These are phyloP conservation scores for Littorina saxatilis DNA, from an alignment of 1,140 invertebrate genomes.

Conservation along the genomic window DNA sequence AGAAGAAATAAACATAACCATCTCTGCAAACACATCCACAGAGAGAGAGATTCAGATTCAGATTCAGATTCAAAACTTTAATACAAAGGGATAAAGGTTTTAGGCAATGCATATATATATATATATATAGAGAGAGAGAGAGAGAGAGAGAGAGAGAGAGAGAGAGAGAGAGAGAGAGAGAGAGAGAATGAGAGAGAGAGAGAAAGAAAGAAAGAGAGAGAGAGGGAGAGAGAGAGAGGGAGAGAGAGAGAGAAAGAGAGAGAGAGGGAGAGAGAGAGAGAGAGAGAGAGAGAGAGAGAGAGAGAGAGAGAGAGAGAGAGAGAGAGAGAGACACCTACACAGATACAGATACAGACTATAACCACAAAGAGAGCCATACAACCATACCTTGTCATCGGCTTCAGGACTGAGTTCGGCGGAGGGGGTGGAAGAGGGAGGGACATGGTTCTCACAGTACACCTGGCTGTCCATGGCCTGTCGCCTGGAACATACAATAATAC, in stretches of 20 bases:
- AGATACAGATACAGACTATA: no score
- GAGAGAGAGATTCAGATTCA: no score
- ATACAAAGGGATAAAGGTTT: no score
- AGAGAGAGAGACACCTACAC: background rate
- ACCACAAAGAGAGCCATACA: no score
- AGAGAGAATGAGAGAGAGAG: background rate
- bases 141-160: constrained; percentile 8
- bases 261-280: background rate
- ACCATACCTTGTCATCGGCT: constrained; percentile 45
- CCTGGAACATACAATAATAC: constrained; percentile 48
- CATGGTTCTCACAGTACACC: constrained; percentile 54
- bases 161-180: constrained; percentile 15
- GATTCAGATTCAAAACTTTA: no score
- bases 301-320: background rate
- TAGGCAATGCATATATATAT: no score
- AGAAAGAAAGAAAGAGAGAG: background rate
- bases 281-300: constrained; percentile 3
- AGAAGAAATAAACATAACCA: no score
- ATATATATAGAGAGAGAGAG: no score
- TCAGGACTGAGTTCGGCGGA: constrained; percentile 29
- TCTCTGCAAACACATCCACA: no score
- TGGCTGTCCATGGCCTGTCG: constrained; percentile 55
- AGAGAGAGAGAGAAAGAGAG: background rate
- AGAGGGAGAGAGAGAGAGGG: background rate
- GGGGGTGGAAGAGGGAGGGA: constrained; percentile 43